Conservation (phyloP, 2,797 vertebrate species). For the Clarias pachynema region DNA sequence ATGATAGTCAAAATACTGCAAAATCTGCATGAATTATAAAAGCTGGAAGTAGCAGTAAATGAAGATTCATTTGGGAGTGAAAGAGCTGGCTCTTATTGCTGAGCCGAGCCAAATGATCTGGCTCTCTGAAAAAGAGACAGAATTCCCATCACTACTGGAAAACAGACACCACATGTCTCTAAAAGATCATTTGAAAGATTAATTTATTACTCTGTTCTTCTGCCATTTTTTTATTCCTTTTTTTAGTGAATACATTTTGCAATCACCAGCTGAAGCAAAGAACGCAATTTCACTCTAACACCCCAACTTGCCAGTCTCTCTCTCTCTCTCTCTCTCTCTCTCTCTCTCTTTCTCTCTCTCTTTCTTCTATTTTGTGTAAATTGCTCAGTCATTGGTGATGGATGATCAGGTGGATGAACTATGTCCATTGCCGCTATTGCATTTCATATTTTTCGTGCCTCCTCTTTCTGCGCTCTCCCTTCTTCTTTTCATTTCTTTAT, state of each 20-base stretch:
- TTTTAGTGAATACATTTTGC: background rate
- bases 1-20: no score
- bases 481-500: background rate
- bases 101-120: no score
- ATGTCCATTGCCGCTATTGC: constrained; percentile 33
- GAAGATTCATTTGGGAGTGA: no score
- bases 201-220: background rate
- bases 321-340: background rate
- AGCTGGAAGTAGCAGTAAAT: no score
- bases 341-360: background rate
- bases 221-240: background rate
- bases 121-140: no score
- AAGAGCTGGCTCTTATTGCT: no score
- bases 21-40: no score
- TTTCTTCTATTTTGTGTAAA: constrained; percentile 24
- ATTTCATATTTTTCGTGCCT: constrained; percentile 21
- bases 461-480: background rate
- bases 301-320: background rate
- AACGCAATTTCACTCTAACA: background rate
- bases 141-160: no score
- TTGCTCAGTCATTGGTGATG: constrained; percentile 47
- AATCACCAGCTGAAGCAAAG: background rate
- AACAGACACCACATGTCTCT: background rate
- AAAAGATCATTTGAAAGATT: background rate
- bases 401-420: constrained; percentile 45